Evolutionary conservation across 2,113 vertebrate species (phyloP), one percentile per base, ranked within the genome.

Genomic region (Ondatra zibethicus): DNA sequence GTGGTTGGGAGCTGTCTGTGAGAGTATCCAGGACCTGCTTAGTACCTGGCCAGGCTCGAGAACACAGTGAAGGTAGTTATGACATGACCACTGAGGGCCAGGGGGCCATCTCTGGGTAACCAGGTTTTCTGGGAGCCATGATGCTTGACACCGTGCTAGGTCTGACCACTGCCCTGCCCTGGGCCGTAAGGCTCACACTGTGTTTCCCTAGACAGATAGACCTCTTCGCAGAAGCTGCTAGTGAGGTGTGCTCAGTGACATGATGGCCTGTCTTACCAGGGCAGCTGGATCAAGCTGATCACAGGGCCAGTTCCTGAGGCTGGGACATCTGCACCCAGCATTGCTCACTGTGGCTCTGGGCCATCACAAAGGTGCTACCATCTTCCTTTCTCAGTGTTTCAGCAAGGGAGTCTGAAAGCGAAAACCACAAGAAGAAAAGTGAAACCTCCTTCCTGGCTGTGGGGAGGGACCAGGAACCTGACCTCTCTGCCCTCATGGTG

Each of bases 371-470:
- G 47, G 73, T 10, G 1, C 27, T 3, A 4, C 7, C 0, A 4
- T 27, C 14, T 66, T 25, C 84, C 63, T 92, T 65, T n/a, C 70
- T 77, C 3, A 0, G 65, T 27, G 45, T 52, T 86, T 58, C 23
- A 36, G n/a, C 45, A 31, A 77, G 47, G 42, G 61, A 84, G 29
- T 23, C 31, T 96, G 94, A 97, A 97, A 96, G 31, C 36, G 76
- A 94, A 97, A 97, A 94, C 29, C 33, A 61, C 33, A 4, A 6
- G 93, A 90, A 88, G 73, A 76, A 97, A 97, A 97, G 80, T 63
- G 95, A 97, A 96, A 92, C 93, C 23, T 16, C 29, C 45, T 52
- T 45, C 12, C 13, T 78, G 31, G 9, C 21, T 3, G 7, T 17
- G 42, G 81, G 9, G 5, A 58, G 73, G 84, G 42, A 45, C 42